phyloP scores from a whole-genome alignment of 2,888 invertebrate species.

The Malachius bipustulatus region DNA sequence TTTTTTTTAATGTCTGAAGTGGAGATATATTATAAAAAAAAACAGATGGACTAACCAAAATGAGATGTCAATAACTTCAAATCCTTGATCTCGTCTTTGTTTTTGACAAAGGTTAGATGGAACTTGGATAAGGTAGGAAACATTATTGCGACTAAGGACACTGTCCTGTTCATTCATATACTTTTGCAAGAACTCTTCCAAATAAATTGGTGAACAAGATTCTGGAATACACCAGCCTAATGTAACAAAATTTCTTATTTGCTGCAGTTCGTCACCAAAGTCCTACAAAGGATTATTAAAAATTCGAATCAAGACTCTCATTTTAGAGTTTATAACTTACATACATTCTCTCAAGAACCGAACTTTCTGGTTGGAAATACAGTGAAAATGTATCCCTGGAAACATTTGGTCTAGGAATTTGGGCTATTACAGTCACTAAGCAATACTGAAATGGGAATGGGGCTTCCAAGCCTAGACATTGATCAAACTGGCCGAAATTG shows the following conservation, averaged over 20 bases:
- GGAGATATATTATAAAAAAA: too few species aligned
- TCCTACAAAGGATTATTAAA: constrained; percentile 20
- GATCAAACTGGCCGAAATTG: constrained; percentile 51
- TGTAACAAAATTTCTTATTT: constrained; percentile 27
- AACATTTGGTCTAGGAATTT: constrained; percentile 23
- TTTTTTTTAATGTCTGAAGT: too few species aligned
- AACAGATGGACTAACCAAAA: constrained; percentile 37
- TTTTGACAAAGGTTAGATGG: constrained; percentile 30
- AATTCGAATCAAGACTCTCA: too few species aligned
- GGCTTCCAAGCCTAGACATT: constrained; percentile 38
- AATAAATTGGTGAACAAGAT: constrained; percentile 29
- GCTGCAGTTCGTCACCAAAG: constrained; percentile 28
- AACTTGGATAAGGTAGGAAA: constrained; percentile 23
- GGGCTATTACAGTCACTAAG: constrained; percentile 27
- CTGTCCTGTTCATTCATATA: constrained; percentile 29
- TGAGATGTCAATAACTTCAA: constrained; percentile 28
- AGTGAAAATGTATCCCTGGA: constrained; percentile 25
- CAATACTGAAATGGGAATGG: constrained; percentile 36
- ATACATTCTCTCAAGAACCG: constrained; percentile 30
- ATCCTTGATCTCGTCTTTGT: constrained; percentile 22
- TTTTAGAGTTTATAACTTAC: too few species aligned
- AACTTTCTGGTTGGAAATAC: constrained; percentile 27
- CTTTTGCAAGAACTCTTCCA: constrained; percentile 27
- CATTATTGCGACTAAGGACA: constrained; percentile 25
- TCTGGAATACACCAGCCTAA: constrained; percentile 34